phyloP scores from a whole-genome alignment of 2,797 vertebrate genomes.

The Hydrophis major region DNA sequence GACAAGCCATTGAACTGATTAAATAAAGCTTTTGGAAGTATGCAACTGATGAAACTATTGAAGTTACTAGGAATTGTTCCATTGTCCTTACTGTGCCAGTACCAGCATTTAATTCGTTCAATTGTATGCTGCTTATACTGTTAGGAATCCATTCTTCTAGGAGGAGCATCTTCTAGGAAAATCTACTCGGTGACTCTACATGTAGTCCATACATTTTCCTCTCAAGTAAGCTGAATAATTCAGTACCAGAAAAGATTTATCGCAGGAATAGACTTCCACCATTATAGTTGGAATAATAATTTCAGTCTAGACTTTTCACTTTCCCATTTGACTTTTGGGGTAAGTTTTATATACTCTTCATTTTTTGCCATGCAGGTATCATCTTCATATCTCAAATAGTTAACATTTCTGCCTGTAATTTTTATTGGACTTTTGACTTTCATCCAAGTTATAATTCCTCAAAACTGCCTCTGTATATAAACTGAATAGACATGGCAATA shows the following conservation, averaged over 20 bases:
- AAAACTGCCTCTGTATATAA: not conserved
- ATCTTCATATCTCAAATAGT: not conserved
- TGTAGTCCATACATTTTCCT: not conserved
- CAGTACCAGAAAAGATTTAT: not conserved
- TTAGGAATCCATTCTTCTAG: not conserved
- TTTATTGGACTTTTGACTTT: not conserved
- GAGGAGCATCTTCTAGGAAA: not conserved
- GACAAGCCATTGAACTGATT: not conserved
- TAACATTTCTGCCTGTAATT: not conserved
- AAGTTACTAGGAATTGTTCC: not conserved
- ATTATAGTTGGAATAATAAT: not conserved
- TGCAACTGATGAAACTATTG: not conserved
- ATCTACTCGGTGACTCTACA: not conserved
- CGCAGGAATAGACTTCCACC: not conserved
- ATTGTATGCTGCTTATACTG: not conserved
- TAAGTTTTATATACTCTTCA: not conserved
- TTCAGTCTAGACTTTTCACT: not conserved
- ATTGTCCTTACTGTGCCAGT: not conserved
- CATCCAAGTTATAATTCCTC: not conserved
- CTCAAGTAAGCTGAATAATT: not conserved
- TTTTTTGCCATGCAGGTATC: not conserved
- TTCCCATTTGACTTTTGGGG: not conserved
- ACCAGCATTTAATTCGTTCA: not conserved
- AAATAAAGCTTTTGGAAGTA: not conserved
- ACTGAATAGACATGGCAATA: not conserved